Base-by-base conservation (phyloP, 2,888 invertebrate genomes). In the Hydraecia micacea region DNA sequence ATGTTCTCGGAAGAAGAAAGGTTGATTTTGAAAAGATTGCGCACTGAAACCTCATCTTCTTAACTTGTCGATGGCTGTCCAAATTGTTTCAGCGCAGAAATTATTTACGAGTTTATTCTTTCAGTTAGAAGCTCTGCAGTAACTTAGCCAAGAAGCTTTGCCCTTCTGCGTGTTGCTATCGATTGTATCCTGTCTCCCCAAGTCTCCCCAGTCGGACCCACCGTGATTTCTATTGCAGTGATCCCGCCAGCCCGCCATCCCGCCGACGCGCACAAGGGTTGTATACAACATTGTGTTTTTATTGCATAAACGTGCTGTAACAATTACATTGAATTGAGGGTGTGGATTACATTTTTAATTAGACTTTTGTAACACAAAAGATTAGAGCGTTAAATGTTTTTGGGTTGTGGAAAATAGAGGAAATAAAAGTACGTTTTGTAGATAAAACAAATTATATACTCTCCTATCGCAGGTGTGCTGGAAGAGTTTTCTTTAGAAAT, bases 291-390 rank as follows among this genome's bases (percentile, higher is more conserved):
- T 80, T 85, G 81, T 88, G 86, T 87, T 90, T 89, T 89, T 89
- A 89, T 89, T 88, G 87, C 83, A 80, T 88, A 81, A 88, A 86
- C 89, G 88, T 81, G 88, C 85, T 85, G 80, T 83, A 79, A 89
- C 88, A 88, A 85, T 88, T 89, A 88, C 86, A 86, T 52, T 77
- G 79, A 80, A 89, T 86, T 69, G 81, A 76, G 88, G 86, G 89
- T 83, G 80, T 80, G 78, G 67, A 73, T 89, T 71, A 81, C 86
- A 73, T 55, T 89, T 87, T 86, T 87, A 88, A 88, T 88, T 88
- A 88, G 77, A 76, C 70, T 66, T 87, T 87, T 84, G 87, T 80
- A 49, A 87, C 72, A 1, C 21, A 21, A n/a, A 28, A 73, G 70
- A 77, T 83, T 72, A 63, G 18, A 80, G 42, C 25, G 72, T 72